phyloP scores from a whole-genome alignment of 2,113 vertebrate genomes.

The Callaeas wilsoni region DNA sequence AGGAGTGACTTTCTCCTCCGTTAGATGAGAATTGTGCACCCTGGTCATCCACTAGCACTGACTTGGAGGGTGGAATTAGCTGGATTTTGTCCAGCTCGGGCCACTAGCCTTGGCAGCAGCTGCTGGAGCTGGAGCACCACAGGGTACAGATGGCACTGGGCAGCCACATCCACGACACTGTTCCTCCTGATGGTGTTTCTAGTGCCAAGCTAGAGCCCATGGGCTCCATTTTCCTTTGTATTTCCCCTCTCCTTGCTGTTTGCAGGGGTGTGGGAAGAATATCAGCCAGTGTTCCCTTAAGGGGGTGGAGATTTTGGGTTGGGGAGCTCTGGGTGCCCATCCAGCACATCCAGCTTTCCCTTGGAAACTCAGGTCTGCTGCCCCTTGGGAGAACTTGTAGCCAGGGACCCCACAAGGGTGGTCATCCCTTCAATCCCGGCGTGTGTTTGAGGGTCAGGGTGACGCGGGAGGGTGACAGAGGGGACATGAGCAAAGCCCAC shows the following conservation, averaged over 20 bases:
- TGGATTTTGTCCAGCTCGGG: background rate
- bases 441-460: background rate
- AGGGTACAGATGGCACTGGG: background rate
- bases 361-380: background rate
- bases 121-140: background rate
- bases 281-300: accelerated
- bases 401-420: background rate
- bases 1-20: background rate
- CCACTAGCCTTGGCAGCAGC: background rate
- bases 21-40: background rate
- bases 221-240: background rate
- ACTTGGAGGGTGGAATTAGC: background rate
- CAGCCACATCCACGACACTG: background rate
- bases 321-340: background rate
- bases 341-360: background rate
- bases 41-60: background rate
- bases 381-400: background rate
- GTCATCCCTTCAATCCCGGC: background rate
- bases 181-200: background rate
- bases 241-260: background rate
- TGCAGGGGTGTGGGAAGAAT: background rate
- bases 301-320: background rate
- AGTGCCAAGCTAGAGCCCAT: background rate
- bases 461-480: background rate
- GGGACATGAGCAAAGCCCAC: background rate